Base-by-base conservation (phyloP, 37 sponge, comb jelly and placozoan genomes). In the Chondrosia reniformis region DNA sequence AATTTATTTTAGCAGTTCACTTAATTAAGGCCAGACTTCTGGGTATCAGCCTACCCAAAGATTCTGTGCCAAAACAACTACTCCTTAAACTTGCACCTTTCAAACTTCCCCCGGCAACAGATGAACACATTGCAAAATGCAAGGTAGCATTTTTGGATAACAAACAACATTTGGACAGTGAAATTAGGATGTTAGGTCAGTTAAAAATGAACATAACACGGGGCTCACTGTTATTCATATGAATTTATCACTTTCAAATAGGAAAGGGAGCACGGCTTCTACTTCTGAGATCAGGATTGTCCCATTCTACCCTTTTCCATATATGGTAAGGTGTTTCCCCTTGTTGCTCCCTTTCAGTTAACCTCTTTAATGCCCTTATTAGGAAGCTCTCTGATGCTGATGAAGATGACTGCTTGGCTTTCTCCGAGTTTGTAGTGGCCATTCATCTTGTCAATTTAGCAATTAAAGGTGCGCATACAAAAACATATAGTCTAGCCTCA, bases 51-150 rank as follows among this genome's bases (percentile, higher is more conserved):
- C 43, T 69, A 19, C 72, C 72, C 5, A 13, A 59, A 30, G 72
- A 69, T 6, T 24, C 3, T 3, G 43, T 69, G 0, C 72, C 72
- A 3, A 13, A 17, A 24, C 4, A 1, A 21, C 43, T 34, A 24
- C 39, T 43, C n/a, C 7, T 43, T 21, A 69, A 69, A 25, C 44
- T 69, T 36, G 39, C 3, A 2, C 72, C 72, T 1, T 69, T 69
- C 43, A 69, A 69, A 36, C 72, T 69, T 38, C 72, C 72, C 42
- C 36, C 72, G n/a, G 32, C 37, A 24, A n/a, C 72, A 7, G 72
- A 69, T 6, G 72, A 69, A 25, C 72, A 69, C 43, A 69, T 69
- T 69, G 72, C 72, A 10, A 69, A 69, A 44, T 69, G 72, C 72
- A 69, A 69, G 41, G 22, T 69, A 44, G 72, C 36, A 1, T 38